These are phyloP conservation scores for Hyperoodon ampullatus DNA, from an alignment of 2,113 vertebrate genomes.

Conservation along the genomic window DNA sequence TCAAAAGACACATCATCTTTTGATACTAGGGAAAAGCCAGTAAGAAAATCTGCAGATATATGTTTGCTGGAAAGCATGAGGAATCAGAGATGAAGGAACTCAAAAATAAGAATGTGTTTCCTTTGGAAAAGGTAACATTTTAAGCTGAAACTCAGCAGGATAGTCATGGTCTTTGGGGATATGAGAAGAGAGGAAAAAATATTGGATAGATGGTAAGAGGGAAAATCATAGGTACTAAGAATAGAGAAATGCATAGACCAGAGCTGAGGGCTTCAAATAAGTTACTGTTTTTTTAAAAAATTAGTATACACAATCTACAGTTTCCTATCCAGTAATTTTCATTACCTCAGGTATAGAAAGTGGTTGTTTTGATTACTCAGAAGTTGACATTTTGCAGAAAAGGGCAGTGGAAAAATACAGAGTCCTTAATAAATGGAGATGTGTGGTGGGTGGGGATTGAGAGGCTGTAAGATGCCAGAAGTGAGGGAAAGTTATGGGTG, in stretches of 20 bases:
- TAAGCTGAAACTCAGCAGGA: neutral
- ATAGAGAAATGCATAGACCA: neutral
- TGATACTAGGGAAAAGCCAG: neutral
- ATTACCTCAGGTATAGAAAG: neutral
- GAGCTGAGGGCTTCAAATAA: neutral
- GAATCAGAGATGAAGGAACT: neutral
- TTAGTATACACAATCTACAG: neutral
- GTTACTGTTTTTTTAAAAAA: neutral
- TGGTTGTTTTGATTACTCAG: neutral
- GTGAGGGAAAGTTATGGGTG: neutral
- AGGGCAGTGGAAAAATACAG: neutral
- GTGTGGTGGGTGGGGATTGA: neutral
- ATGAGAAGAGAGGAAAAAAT: neutral
- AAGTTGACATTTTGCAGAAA: neutral
- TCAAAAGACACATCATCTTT: neutral
- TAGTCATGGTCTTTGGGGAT: neutral
- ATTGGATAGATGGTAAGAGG: too few species aligned
- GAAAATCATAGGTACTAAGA: neutral
- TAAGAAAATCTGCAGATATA: neutral
- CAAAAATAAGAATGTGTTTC: neutral
- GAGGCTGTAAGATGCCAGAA: neutral
- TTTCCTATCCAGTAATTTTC: neutral
- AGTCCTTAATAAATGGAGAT: neutral
- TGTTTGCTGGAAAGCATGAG: neutral
- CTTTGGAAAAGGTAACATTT: neutral